Conservation (phyloP, 2,888 invertebrate genomes). For the Cryptocephalus moraei region DNA sequence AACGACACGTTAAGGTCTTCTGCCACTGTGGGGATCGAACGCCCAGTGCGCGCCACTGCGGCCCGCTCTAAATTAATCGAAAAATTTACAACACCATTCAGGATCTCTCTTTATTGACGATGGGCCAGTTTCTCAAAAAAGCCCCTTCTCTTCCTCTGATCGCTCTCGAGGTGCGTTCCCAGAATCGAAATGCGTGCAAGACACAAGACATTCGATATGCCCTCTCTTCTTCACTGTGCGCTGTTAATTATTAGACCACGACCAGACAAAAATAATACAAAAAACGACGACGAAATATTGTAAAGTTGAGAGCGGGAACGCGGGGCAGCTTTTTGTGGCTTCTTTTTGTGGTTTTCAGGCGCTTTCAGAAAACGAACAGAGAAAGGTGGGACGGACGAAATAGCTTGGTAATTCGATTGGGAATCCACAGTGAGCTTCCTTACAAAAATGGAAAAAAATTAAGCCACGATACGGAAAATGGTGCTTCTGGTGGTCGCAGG, state of each 20-base stretch:
- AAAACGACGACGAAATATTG: conserved; percentile 7
- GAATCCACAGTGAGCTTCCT: too few species aligned
- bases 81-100: too few species aligned
- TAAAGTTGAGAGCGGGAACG: too few species aligned
- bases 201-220: conserved; percentile 2
- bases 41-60: too few species aligned
- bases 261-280: conserved; percentile 11
- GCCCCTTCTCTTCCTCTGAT: background rate
- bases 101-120: too few species aligned
- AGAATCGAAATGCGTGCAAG: background rate
- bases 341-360: conserved; percentile 10
- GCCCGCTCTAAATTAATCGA: background rate
- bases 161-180: background rate
- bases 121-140: too few species aligned
- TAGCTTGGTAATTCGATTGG: background rate
- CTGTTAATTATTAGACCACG: conserved; percentile 8
- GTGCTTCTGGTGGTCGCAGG: too few species aligned
- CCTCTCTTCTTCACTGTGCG: background rate
- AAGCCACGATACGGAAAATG: too few species aligned
- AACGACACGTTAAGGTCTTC: too few species aligned
- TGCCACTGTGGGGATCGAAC: too few species aligned
- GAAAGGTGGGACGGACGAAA: conserved; percentile 2
- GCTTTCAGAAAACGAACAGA: background rate
- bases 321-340: conserved; percentile 5
- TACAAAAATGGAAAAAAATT: too few species aligned